Conservation (phyloP, 2,113 vertebrate genomes). For the Marmota flaviventris region DNA sequence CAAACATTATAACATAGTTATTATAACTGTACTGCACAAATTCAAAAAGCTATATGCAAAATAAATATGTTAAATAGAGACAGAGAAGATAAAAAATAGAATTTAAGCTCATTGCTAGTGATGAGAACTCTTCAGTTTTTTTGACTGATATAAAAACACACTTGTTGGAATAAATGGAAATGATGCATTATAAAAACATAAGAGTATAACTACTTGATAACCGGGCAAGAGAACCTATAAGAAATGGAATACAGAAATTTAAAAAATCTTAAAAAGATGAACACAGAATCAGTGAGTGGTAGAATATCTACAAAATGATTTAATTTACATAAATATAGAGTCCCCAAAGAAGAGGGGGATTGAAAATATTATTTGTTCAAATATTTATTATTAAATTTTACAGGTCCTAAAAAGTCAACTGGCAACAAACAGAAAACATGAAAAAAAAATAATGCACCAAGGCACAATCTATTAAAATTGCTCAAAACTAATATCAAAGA, state of each 20-base stretch:
- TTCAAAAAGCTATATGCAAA: not conserved
- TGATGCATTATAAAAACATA: not conserved
- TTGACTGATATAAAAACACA: not conserved
- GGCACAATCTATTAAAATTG: not conserved
- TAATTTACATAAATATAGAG: not conserved
- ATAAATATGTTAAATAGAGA: not conserved
- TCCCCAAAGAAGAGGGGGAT: not conserved
- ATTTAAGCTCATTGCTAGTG: not conserved
- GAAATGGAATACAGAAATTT: not conserved
- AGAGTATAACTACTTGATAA: not conserved
- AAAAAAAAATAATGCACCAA: not conserved
- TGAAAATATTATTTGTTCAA: not conserved
- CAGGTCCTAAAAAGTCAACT: not conserved
- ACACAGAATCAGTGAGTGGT: not conserved
- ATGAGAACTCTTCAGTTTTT: not conserved
- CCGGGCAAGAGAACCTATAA: not conserved
- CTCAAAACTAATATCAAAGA: not conserved
- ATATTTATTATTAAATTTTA: not conserved
- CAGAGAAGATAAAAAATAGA: not conserved
- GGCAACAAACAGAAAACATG: not conserved
- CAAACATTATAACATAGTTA: not conserved
- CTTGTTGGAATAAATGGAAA: not conserved
- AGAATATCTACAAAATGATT: not conserved
- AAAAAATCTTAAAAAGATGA: not conserved
- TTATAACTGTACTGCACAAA: not conserved